These are phyloP conservation scores for Ceyx melanurus DNA, from an alignment of 2,113 vertebrate species.

Conservation along the genomic window DNA sequence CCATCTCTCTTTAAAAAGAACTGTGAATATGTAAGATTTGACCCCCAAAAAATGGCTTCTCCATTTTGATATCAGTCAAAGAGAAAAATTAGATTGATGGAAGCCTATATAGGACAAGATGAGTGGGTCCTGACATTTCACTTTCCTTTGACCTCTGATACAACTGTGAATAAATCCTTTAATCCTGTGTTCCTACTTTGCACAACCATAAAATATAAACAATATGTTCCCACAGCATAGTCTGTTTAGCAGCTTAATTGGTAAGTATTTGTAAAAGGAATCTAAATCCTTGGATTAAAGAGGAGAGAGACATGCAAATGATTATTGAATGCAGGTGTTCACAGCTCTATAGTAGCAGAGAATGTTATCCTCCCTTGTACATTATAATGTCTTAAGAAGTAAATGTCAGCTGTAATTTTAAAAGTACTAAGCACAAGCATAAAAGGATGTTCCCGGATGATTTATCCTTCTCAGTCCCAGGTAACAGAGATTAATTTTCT, in stretches of 20 bases:
- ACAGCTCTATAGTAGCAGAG: not conserved
- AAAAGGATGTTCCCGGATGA: conserved; percentile 24
- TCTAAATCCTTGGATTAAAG: conserved; percentile 50
- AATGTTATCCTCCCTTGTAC: conserved; percentile 40
- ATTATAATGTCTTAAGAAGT: conserved; percentile 63
- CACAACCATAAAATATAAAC: not conserved
- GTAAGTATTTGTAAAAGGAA: conserved; percentile 54
- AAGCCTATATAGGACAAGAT: not conserved
- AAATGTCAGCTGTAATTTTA: conserved; percentile 67
- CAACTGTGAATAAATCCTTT: not conserved
- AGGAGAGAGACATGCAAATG: conserved; percentile 34
- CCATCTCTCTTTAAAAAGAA: not conserved
- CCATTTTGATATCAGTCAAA: not conserved
- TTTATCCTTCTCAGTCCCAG: conserved; percentile 50
- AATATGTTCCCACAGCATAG: not conserved
- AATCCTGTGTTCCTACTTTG: not conserved
- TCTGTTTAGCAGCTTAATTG: conserved; percentile 13
- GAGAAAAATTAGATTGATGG: not conserved
- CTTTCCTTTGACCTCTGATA: not conserved
- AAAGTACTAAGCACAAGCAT: conserved; percentile 54
- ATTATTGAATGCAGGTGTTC: conserved; percentile 52
- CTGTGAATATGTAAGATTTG: not conserved
- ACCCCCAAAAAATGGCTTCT: not conserved
- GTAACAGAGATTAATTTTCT: conserved; percentile 63
- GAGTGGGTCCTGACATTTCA: not conserved